Evolutionary conservation across 2,888 invertebrate species (phyloP).

Genomic region (Augiades crinisus): DNA sequence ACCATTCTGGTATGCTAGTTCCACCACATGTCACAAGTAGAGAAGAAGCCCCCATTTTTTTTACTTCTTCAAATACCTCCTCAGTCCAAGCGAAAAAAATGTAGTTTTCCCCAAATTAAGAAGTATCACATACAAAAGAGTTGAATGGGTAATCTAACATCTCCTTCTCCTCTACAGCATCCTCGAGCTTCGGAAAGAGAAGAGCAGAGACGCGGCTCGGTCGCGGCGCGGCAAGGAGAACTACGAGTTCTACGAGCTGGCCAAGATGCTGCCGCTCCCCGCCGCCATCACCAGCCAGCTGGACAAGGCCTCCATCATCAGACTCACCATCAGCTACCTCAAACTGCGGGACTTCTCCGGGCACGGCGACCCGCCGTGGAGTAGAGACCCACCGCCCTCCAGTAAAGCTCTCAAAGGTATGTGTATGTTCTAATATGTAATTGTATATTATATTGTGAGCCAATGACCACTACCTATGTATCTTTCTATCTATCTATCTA

Average conservation of each 20-base stretch:
- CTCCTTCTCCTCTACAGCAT: slow-evolving; percentile 87
- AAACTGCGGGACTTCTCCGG: slow-evolving; percentile 96
- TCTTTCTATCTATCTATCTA: no score
- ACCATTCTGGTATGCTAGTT: no score
- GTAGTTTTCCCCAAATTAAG: no score
- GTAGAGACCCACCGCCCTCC: slow-evolving; percentile 88
- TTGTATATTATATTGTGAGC: no score
- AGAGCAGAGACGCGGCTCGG: slow-evolving; percentile 95
- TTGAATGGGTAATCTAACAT: no score
- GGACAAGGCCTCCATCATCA: slow-evolving; percentile 97
- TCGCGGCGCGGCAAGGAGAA: slow-evolving; percentile 97
- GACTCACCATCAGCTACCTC: slow-evolving; percentile 97
- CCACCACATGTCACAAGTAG: no score
- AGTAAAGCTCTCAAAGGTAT: slow-evolving; percentile 92
- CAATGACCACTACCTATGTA: no score
- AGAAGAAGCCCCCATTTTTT: no score
- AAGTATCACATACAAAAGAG: no score
- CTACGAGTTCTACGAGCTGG: slow-evolving; percentile 97
- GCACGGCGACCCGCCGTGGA: slow-evolving; percentile 98
- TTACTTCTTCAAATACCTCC: no score
- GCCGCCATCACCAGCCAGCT: slow-evolving; percentile 96
- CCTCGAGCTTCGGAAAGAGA: slow-evolving; percentile 95
- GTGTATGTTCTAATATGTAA: slow-evolving; percentile 40
- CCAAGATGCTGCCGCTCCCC: slow-evolving; percentile 95
- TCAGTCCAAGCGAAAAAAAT: no score